A percentile compares a stretch with the other conserved stretches of the same genome.
These are phyloP conservation scores for Eulacestoma nigropectus DNA, from an alignment of 2,113 vertebrate genomes.

Conservation along the genomic window DNA sequence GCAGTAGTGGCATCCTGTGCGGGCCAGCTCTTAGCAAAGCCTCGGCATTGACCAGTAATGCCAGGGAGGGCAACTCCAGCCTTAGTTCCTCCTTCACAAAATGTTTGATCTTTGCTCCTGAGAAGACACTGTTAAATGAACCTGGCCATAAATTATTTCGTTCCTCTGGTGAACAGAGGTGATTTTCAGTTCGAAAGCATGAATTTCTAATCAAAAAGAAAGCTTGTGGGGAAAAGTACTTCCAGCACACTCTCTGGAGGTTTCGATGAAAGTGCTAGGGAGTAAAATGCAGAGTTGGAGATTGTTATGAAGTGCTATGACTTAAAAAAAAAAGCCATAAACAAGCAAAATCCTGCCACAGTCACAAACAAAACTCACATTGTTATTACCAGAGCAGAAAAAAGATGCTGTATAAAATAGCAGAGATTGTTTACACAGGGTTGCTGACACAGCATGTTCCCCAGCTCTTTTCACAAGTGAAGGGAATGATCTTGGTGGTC, in stretches of 20 bases:
- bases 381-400: neutral
- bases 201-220: constrained; percentile 2
- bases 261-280: neutral
- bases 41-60: neutral
- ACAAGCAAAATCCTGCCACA: neutral
- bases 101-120: neutral
- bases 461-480: neutral
- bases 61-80: neutral
- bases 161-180: neutral
- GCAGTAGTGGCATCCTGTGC: neutral
- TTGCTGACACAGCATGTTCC: neutral
- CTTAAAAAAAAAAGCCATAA: neutral
- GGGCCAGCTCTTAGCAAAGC: neutral
- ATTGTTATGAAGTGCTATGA: neutral
- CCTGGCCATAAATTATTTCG: neutral
- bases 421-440: neutral
- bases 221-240: neutral
- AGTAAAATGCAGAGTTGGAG: neutral
- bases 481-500: neutral
- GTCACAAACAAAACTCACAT: neutral
- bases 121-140: neutral
- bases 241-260: neutral
- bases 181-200: neutral
- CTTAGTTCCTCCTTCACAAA: neutral
- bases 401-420: neutral